Percentiles rank a stretch among this genome's conserved stretches.
phyloP scores from a whole-genome alignment of 2,888 invertebrate genomes.

The Caenorhabditis sp. region DNA sequence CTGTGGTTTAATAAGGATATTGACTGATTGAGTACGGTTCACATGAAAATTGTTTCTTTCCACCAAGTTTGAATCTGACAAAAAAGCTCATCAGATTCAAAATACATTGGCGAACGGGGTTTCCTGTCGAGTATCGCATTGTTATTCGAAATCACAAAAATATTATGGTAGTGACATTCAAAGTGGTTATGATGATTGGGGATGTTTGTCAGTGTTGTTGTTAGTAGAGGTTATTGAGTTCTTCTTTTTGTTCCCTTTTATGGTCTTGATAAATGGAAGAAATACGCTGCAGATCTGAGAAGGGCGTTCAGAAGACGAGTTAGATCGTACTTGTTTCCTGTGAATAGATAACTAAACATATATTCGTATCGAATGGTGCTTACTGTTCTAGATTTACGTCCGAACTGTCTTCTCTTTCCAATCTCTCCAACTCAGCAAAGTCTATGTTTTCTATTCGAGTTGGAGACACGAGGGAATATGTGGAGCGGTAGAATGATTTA shows the following conservation, averaged over 20 bases:
- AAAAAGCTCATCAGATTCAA: too few relatives aligned
- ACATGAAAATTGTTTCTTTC: too few relatives aligned
- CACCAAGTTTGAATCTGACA: not conserved
- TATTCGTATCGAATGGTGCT: constrained; percentile 2
- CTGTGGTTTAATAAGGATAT: too few relatives aligned
- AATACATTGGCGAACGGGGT: not conserved
- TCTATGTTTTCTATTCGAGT: constrained; percentile 63
- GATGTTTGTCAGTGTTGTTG: constrained; percentile 13
- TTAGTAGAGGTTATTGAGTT: constrained; percentile 40
- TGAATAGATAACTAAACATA: not conserved
- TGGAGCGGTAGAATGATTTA: constrained; percentile 70
- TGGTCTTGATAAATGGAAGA: constrained; percentile 69
- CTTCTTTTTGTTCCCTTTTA: constrained; percentile 71
- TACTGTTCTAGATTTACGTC: constrained; percentile 23
- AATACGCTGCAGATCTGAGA: constrained; percentile 56
- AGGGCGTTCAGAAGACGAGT: constrained; percentile 55
- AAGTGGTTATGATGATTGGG: not conserved
- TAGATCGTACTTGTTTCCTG: constrained; percentile 56
- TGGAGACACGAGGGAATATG: constrained; percentile 68
- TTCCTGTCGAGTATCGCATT: not conserved
- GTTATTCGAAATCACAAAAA: not conserved
- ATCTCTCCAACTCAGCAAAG: constrained; percentile 58
- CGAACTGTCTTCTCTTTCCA: constrained; percentile 23
- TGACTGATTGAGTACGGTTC: too few relatives aligned
- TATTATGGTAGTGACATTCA: too few relatives aligned